Evolutionary conservation across 2,888 invertebrate species (phyloP).

Genomic region (Lasioglossum calceatum): DNA sequence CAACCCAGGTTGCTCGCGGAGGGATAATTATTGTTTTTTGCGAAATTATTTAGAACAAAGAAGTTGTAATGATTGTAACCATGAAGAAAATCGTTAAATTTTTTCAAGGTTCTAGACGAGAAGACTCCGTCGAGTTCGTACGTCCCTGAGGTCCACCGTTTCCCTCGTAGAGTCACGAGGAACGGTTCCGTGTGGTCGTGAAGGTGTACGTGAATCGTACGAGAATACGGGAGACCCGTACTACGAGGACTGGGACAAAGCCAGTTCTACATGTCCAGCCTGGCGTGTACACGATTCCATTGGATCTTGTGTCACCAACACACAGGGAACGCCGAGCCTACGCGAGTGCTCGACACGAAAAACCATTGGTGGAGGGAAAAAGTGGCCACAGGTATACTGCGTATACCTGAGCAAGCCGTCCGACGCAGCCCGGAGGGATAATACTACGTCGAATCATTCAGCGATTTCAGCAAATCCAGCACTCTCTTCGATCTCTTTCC

Average conservation of each 20-base stretch:
- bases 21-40: no score
- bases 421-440: background rate
- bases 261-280: conserved; percentile 59
- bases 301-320: conserved; percentile 54
- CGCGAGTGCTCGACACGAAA: conserved; percentile 34
- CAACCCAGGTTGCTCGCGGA: no score
- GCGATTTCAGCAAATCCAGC: background rate
- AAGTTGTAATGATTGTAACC: no score
- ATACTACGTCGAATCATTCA: conserved; percentile 15
- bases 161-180: conserved; percentile 55
- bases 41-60: no score
- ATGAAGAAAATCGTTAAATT: no score
- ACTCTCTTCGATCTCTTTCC: background rate
- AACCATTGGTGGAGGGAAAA: conserved; percentile 50
- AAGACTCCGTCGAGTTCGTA: background rate
- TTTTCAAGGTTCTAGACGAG: no score
- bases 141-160: conserved; percentile 55
- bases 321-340: conserved; percentile 26
- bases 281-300: conserved; percentile 45
- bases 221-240: conserved; percentile 58
- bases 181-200: conserved; percentile 47
- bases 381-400: conserved; percentile 47
- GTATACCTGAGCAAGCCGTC: conserved; percentile 33
- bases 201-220: conserved; percentile 56
- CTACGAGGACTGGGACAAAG: conserved; percentile 69